Conservation (phyloP, 2,113 vertebrate species). For the Columbina picui region DNA sequence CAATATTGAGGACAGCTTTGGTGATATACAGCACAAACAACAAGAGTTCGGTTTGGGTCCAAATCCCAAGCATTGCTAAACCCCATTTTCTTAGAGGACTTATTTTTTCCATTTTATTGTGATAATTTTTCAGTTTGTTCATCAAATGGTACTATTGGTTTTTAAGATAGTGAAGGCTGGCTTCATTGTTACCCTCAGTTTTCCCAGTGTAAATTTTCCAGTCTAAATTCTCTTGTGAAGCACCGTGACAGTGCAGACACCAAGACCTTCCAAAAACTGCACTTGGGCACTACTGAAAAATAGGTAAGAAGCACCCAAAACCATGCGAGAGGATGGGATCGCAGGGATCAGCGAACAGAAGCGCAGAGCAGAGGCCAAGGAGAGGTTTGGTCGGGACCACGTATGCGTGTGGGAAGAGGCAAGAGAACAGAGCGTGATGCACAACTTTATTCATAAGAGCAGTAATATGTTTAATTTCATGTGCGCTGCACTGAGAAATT, state of each 20-base stretch:
- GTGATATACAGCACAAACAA: background rate
- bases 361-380: background rate
- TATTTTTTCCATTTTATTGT: background rate
- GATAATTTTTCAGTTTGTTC: background rate
- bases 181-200: background rate
- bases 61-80: background rate
- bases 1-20: background rate
- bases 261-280: background rate
- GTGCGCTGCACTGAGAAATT: constrained; percentile 60
- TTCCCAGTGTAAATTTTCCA: background rate
- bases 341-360: background rate
- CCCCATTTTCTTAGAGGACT: background rate
- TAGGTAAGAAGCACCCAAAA: background rate
- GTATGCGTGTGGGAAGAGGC: background rate
- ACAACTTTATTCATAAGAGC: constrained; percentile 45
- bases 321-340: too few species aligned
- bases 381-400: background rate
- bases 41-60: background rate
- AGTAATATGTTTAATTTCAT: constrained; percentile 54
- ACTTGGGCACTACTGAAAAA: background rate
- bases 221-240: background rate
- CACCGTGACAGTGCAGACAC: too few species aligned
- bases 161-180: background rate
- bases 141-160: background rate
- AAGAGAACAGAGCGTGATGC: background rate